phyloP scores from a whole-genome alignment of 2,888 invertebrate species.

The Odontocerum albicorne region DNA sequence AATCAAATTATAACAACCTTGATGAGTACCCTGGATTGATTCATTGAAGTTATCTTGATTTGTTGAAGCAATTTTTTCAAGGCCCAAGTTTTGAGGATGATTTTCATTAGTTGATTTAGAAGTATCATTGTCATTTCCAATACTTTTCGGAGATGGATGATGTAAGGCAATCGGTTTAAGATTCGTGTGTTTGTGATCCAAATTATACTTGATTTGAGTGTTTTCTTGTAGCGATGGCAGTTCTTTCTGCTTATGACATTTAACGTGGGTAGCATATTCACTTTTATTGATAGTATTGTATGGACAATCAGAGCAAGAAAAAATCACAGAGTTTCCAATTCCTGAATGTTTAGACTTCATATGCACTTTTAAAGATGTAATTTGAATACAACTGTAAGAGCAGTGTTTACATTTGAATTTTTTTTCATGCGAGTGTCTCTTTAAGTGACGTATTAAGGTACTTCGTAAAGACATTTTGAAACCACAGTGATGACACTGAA shows the following conservation, averaged over 20 bases:
- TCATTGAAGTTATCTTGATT: no score
- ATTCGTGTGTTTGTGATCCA: no score
- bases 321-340: slow-evolving; percentile 61
- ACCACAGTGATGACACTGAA: slow-evolving; percentile 71
- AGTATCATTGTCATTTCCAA: slow-evolving; percentile 2
- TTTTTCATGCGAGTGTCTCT: slow-evolving; percentile 72
- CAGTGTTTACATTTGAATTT: slow-evolving; percentile 80
- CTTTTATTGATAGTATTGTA: slow-evolving; percentile 67
- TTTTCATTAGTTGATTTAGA: background rate
- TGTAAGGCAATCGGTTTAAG: no score
- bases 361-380: slow-evolving; percentile 75
- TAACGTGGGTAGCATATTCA: slow-evolving; percentile 56
- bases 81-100: no score
- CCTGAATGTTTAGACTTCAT: slow-evolving; percentile 79
- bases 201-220: no score
- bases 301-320: slow-evolving; percentile 62
- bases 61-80: no score
- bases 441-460: slow-evolving; percentile 76
- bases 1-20: no score
- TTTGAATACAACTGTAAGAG: slow-evolving; percentile 78
- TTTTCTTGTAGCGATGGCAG: no score
- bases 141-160: background rate
- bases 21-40: no score
- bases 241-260: no score
- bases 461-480: slow-evolving; percentile 81